Evolutionary conservation across 2,113 vertebrate genomes (phyloP).

Genomic region (Spheniscus mendiculus): DNA sequence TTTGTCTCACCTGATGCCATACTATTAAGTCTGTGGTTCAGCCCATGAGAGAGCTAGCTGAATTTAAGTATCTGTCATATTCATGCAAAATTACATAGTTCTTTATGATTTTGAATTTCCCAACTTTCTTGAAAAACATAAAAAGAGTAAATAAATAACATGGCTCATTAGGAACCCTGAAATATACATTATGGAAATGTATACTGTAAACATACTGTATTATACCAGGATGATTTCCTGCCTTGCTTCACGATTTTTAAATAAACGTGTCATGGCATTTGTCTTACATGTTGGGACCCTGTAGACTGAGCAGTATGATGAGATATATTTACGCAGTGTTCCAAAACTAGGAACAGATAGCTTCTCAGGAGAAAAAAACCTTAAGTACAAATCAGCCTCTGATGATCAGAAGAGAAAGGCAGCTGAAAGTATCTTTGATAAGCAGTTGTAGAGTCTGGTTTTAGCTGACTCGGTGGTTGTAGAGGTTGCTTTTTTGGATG

Average conservation of each 20-base stretch:
- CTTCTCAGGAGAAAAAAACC: not conserved
- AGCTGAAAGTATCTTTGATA: not conserved
- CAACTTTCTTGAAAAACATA: not conserved
- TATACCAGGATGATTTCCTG: not conserved
- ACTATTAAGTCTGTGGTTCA: not conserved
- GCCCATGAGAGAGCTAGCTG: not conserved
- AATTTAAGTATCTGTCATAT: not conserved
- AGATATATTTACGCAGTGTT: not conserved
- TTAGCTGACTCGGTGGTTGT: not conserved
- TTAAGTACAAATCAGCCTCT: not conserved
- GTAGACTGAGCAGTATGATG: not conserved
- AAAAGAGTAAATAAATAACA: not conserved
- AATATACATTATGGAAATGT: not conserved
- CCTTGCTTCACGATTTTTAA: not conserved
- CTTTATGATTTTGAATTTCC: not conserved
- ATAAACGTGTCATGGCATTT: not conserved
- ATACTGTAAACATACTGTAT: not conserved
- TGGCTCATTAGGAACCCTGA: not conserved
- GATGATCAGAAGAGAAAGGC: not conserved
- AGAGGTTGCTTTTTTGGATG: not conserved
- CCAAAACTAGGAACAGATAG: not conserved
- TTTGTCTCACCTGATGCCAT: not conserved
- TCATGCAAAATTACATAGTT: not conserved
- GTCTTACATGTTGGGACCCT: not conserved
- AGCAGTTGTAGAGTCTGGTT: not conserved